phyloP scores from a whole-genome alignment of 1,140 invertebrate species.

The Bombus confusus region DNA sequence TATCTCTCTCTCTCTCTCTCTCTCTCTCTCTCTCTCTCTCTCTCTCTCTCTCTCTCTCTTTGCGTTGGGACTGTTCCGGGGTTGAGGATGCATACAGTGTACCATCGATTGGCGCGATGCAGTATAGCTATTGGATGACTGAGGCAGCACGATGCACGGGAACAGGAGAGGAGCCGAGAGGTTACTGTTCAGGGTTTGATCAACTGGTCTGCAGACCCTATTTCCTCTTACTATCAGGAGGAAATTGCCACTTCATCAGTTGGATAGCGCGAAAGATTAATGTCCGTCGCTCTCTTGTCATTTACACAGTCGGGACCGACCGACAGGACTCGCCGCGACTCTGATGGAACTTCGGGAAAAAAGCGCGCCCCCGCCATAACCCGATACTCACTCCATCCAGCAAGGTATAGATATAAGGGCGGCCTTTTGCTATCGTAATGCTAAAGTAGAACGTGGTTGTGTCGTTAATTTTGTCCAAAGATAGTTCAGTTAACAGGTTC shows the following conservation, averaged over 20 bases:
- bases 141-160: conserved; percentile 51
- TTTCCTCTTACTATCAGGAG: conserved; percentile 72
- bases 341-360: conserved; percentile 41
- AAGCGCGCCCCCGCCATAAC: background rate
- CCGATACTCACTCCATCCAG: background rate
- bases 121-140: conserved; percentile 68
- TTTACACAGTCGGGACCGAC: conserved; percentile 55
- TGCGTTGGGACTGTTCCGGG: background rate
- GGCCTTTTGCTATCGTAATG: no score
- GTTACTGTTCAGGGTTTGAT: conserved; percentile 69
- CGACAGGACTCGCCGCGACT: conserved; percentile 24
- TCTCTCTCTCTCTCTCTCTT: no score
- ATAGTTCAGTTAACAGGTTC: background rate
- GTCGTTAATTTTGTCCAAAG: background rate
- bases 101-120: conserved; percentile 65
- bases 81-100: conserved; percentile 61
- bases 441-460: background rate
- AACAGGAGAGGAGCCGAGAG: conserved; percentile 53
- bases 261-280: conserved; percentile 69
- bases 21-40: no score
- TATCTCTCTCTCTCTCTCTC: no score
- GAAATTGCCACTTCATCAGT: conserved; percentile 73
- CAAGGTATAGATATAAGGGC: background rate
- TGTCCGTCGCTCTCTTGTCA: conserved; percentile 69
- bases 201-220: conserved; percentile 70